Percentiles rank a stretch among this genome's conserved stretches.
phyloP scores from a whole-genome alignment of 2,888 invertebrate species.

The Volucella bombylans region DNA sequence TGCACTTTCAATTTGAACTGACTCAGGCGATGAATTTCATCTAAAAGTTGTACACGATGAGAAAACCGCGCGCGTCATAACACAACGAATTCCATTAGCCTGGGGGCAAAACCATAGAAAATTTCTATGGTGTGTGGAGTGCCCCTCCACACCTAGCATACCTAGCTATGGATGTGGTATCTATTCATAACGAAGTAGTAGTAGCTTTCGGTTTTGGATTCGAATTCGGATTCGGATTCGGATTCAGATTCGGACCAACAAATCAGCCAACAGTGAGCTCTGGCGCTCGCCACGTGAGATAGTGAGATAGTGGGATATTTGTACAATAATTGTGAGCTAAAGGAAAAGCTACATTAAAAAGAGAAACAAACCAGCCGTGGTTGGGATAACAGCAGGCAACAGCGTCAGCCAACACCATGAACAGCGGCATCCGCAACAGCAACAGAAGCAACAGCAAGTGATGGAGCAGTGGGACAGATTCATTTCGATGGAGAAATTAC shows the following conservation, averaged over 20 bases:
- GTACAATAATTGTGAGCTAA: constrained; percentile 15
- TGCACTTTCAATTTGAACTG: constrained; percentile 57
- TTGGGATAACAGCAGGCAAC: no score
- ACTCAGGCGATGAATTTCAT: constrained; percentile 52
- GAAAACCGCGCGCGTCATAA: constrained; percentile 50
- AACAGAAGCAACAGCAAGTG: constrained; percentile 57
- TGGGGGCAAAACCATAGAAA: constrained; percentile 69
- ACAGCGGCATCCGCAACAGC: constrained; percentile 26
- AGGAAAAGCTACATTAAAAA: constrained; percentile 52
- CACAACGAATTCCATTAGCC: constrained; percentile 64
- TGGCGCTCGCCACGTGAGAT: constrained; percentile 64
- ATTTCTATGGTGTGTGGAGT: constrained; percentile 27
- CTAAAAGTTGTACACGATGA: constrained; percentile 55
- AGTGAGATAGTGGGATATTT: constrained; percentile 43
- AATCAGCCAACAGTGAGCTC: constrained; percentile 48
- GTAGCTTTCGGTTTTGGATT: constrained; percentile 37
- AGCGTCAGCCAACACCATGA: no score
- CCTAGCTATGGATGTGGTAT: background rate
- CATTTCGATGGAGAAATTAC: constrained; percentile 64
- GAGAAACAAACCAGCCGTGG: constrained; percentile 46
- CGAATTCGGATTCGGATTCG: no score
- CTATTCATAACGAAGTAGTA: constrained; percentile 48
- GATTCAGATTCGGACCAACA: constrained; percentile 19
- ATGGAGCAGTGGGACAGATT: constrained; percentile 50
- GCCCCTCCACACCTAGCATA: background rate